phyloP scores from a whole-genome alignment of 2,113 vertebrate genomes.

The Myotis lucifugus region DNA sequence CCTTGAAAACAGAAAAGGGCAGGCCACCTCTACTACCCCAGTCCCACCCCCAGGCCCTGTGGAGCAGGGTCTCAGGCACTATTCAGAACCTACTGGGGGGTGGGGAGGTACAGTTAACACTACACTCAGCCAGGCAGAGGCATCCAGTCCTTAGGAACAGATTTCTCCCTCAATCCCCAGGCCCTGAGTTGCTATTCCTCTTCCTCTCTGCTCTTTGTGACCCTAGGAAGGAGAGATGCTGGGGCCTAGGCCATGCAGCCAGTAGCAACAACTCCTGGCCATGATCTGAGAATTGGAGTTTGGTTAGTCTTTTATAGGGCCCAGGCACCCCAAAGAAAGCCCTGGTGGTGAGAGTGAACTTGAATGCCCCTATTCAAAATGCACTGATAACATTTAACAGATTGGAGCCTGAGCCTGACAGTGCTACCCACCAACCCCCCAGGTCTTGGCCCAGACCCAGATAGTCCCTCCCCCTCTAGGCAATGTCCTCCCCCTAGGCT shows the following conservation, averaged over 20 bases:
- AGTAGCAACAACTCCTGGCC: constrained; percentile 34
- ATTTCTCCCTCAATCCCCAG: neutral
- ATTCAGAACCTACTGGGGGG: neutral
- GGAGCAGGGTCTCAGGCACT: constrained; percentile 17
- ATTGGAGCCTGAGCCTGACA: constrained; percentile 52
- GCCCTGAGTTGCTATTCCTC: constrained; percentile 58
- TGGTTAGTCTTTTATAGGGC: constrained; percentile 63
- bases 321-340: constrained; percentile 69
- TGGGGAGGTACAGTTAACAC: neutral
- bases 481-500: constrained; percentile 72
- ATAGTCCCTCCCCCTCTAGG: constrained; percentile 52
- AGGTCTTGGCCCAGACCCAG: constrained; percentile 31
- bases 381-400: constrained; percentile 81
- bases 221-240: constrained; percentile 55
- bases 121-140: constrained; percentile 69
- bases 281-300: constrained; percentile 34
- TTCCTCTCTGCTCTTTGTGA: constrained; percentile 47
- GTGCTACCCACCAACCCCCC: constrained; percentile 58
- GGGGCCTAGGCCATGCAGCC: constrained; percentile 42
- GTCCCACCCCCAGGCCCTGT: neutral
- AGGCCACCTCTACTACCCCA: neutral
- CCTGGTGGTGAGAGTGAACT: constrained; percentile 68
- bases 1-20: constrained; percentile 46
- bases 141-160: constrained; percentile 25
- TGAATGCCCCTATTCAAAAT: constrained; percentile 82